phyloP scores from a whole-genome alignment of 2,113 vertebrate genomes.

The Todiramphus chloris region DNA sequence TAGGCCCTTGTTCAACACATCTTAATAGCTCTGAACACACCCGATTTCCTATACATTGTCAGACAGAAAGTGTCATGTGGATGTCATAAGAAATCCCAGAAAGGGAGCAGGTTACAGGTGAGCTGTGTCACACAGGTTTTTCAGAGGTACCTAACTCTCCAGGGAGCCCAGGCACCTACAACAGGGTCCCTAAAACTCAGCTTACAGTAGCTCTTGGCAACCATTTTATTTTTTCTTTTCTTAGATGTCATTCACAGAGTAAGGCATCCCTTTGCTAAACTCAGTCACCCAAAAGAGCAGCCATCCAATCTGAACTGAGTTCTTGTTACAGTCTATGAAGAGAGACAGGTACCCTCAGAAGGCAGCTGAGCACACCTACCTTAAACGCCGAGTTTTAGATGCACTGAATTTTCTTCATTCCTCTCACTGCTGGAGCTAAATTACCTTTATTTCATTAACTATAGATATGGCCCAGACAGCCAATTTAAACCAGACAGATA shows the following conservation, averaged over 20 bases:
- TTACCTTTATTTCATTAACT: not conserved
- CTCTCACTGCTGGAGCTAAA: not conserved
- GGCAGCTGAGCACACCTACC: not conserved
- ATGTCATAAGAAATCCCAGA: not conserved
- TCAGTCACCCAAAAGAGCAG: not conserved
- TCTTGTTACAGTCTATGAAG: not conserved
- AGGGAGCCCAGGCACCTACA: not conserved
- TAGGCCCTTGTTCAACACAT: not conserved
- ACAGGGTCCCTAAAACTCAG: not conserved
- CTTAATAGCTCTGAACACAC: not conserved
- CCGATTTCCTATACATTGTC: not conserved
- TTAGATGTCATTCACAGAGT: not conserved
- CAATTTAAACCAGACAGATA: not conserved
- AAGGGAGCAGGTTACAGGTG: not conserved
- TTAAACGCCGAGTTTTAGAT: not conserved
- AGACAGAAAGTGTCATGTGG: not conserved
- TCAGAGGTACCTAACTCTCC: not conserved
- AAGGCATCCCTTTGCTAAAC: not conserved
- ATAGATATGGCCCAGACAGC: not conserved
- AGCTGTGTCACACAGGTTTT: not conserved
- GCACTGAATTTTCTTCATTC: not conserved
- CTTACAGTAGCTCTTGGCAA: not conserved
- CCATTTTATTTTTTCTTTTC: not conserved
- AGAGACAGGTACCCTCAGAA: not conserved
- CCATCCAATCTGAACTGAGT: not conserved